Conservation (phyloP, 1,140 invertebrate species). For the Atopsyche davidsoni region DNA sequence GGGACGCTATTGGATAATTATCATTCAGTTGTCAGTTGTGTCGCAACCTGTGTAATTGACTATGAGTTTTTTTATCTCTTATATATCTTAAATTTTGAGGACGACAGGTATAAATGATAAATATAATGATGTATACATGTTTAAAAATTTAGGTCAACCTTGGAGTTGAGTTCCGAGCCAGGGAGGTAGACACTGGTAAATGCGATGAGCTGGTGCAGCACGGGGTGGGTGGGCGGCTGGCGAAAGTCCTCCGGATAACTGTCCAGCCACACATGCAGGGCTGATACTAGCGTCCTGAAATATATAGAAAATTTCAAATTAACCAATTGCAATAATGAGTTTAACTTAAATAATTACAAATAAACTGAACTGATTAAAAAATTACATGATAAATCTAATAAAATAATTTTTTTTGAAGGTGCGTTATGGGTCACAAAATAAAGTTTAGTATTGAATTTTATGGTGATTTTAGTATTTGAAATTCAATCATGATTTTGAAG, state of each 20-base stretch:
- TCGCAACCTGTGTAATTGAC: no score
- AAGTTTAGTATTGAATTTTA: no score
- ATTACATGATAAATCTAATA: neutral
- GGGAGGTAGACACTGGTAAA: slow-evolving; percentile 79
- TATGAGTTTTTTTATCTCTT: no score
- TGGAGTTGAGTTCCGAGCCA: slow-evolving; percentile 73
- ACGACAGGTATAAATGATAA: slow-evolving; percentile 19
- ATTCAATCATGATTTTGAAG: no score
- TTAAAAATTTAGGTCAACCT: no score
- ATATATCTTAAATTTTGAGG: no score
- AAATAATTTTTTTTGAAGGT: slow-evolving; percentile 3
- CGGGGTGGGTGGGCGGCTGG: slow-evolving; percentile 76
- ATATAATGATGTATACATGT: no score
- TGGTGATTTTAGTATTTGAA: no score
- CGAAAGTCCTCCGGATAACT: slow-evolving; percentile 95
- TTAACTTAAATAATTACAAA: neutral
- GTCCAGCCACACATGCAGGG: slow-evolving; percentile 94
- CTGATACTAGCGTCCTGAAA: slow-evolving; percentile 75
- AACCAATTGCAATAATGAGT: neutral
- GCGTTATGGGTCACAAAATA: no score
- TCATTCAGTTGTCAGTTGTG: no score
- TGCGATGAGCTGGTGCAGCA: slow-evolving; percentile 71
- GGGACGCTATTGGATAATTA: no score
- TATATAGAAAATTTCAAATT: slow-evolving; percentile 5
- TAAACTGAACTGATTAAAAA: slow-evolving; percentile 1